Base-by-base conservation (phyloP, 2,113 vertebrate genomes). In the Alaudala cheleensis region DNA sequence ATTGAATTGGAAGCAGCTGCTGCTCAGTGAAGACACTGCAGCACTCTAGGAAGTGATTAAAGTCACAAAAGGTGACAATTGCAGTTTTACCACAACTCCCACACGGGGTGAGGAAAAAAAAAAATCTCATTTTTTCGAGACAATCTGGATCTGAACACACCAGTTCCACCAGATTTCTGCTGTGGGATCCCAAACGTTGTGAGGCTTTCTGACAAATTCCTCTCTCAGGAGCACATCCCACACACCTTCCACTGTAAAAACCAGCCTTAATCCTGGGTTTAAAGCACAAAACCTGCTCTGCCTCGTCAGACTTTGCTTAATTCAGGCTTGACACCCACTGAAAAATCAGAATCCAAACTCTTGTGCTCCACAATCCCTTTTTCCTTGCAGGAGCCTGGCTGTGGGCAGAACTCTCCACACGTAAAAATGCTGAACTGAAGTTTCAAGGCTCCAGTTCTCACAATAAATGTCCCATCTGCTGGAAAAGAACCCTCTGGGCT, bases 381-480 rank as follows among this genome's bases (percentile, higher is more conserved):
- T 16, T 37, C 45, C 80, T 94, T 31, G 60, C 81, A 49, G n/a
- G 24, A 81, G 57, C 29, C 66, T 16, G 90, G 29, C 67, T 83
- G 58, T 6, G 91, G 92, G 92, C 96, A 67, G 62, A 54, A n/a
- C 19, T 54, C 57, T 94, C 58, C 25, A 84, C 90, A 80, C 0
- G 11, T 12, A 95, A 97, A 97, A 96, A 89, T 2, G 33, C 88
- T 95, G 70, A 93, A 56, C 71, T 92, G 74, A 53, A 53, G 49
- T 95, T 89, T 49, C 50, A 54, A 79, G 50, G 94, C 54, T 87
- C 72, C 89, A 71, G 39, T 44, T 92, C 66, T 76, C 64, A 73
- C 2, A 37, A 39, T 31, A 61, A 82, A 78, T 23, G 28, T 64
- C 90, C 78, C 60, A 95, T 76, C 82, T 77, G 73, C 92, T 94